Conservation (phyloP, 2,113 vertebrate genomes). For the Tragelaphus scriptus region DNA sequence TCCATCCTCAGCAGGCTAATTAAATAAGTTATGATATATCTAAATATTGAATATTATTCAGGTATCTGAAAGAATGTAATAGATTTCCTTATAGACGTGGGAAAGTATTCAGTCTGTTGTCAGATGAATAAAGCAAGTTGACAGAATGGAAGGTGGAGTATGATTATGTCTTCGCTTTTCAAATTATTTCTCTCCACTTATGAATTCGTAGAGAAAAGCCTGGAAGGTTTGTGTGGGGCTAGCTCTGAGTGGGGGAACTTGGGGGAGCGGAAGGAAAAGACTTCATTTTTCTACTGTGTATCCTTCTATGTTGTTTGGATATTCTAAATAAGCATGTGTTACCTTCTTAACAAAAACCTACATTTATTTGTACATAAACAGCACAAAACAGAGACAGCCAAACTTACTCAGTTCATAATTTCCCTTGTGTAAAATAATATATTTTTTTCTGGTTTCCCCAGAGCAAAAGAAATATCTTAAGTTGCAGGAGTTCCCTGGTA, state of each 20-base stretch:
- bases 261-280: rapidly evolving
- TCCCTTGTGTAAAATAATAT: background rate
- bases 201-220: background rate
- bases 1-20: background rate
- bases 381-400: background rate
- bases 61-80: background rate
- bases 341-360: background rate
- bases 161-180: background rate
- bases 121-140: background rate
- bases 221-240: background rate
- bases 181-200: background rate
- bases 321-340: background rate
- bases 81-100: background rate
- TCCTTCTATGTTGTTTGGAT: background rate
- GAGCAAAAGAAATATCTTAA: background rate
- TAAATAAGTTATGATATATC: background rate
- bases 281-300: background rate
- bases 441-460: background rate
- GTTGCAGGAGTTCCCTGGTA: background rate
- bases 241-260: rapidly evolving
- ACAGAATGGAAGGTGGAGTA: background rate
- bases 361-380: background rate
- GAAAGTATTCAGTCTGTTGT: background rate
- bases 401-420: background rate
- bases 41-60: rapidly evolving